Base-by-base conservation (phyloP, 2,888 invertebrate species). In the Eristalis tenax region DNA sequence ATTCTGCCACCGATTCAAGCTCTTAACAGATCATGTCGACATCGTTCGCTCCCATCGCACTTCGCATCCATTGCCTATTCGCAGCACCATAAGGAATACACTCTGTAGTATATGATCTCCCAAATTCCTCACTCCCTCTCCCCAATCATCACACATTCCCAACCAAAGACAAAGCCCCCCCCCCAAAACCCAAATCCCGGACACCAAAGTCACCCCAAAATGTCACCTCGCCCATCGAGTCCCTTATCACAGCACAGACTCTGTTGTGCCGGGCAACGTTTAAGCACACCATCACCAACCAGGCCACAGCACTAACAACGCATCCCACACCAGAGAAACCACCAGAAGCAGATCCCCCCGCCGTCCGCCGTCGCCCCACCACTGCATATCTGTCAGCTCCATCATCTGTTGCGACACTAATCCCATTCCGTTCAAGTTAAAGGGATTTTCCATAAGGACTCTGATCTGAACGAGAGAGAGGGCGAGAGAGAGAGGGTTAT, bases 321-420 rank as follows among this genome's bases (percentile, higher is more conserved):
- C 50, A 50, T 50, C 50, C 50, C 50, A n/a, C 50, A 50, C 50
- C 43, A 43, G 13, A 15, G 15, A 43, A 43, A 43, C 43, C 43
- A n/a, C 43, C 43, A 43, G 13, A 15, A 13, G 1, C 26, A 26
- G 26, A 1, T 26, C 26, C 26, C 4, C 2, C 6, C 50, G 1
- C 18, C 50, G 18, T 6, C 43, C n/a, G 1, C 50, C 50, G 8
- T n/a, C 8, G 18, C 18, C 18, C 8, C 50, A 1, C 70, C n/a
- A 43, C 66, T 56, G 63, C 76, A 35, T 65, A 64, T 70, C 50
- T 76, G 77, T 74, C 81, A 75, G 50, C 56, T 64, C 57, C 69
- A 69, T 75, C 80, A 86, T 86, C 82, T 74, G 73, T 82, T 85
- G 69, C 77, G 73, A 77, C 77, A 83, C 69, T 82, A 74, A 82